A percentile compares a stretch with the other conserved stretches of the same genome.
phyloP scores from a whole-genome alignment of 2,888 invertebrate genomes.

The Orthosia gracilis region DNA sequence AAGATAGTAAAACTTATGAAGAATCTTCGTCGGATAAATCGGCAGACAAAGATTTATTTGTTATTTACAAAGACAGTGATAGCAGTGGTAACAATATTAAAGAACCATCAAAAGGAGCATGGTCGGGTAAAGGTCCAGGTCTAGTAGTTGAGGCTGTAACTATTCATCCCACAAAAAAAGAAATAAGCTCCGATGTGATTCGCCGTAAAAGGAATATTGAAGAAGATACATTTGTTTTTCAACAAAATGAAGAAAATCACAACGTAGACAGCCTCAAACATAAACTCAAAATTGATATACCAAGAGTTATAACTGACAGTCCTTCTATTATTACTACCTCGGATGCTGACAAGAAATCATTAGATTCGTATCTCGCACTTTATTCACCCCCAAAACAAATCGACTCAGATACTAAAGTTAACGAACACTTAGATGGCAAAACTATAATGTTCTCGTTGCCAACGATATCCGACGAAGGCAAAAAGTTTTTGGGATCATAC shows the following conservation, averaged over 20 bases:
- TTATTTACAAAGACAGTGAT: conserved; percentile 81
- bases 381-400: conserved; percentile 68
- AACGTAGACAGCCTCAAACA: conserved; percentile 73
- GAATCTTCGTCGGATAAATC: conserved; percentile 67
- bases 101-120: conserved; percentile 52
- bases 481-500: conserved; percentile 46
- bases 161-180: conserved; percentile 51
- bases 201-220: conserved; percentile 28
- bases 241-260: conserved; percentile 61
- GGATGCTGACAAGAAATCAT: conserved; percentile 75
- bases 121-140: conserved; percentile 61
- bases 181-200: conserved; percentile 17
- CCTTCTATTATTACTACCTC: conserved; percentile 69
- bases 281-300: conserved; percentile 77
- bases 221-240: conserved; percentile 50
- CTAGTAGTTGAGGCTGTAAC: conserved; percentile 63
- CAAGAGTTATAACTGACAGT: conserved; percentile 73
- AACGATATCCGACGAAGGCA: conserved; percentile 63
- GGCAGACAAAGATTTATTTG: conserved; percentile 78
- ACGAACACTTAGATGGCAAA: conserved; percentile 36
- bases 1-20: conserved; percentile 53
- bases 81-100: conserved; percentile 62
- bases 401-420: conserved; percentile 63
- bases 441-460: conserved; percentile 61
- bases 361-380: conserved; percentile 72